phyloP scores from a whole-genome alignment of 2,797 vertebrate species.

The Protonibea diacanthus region DNA sequence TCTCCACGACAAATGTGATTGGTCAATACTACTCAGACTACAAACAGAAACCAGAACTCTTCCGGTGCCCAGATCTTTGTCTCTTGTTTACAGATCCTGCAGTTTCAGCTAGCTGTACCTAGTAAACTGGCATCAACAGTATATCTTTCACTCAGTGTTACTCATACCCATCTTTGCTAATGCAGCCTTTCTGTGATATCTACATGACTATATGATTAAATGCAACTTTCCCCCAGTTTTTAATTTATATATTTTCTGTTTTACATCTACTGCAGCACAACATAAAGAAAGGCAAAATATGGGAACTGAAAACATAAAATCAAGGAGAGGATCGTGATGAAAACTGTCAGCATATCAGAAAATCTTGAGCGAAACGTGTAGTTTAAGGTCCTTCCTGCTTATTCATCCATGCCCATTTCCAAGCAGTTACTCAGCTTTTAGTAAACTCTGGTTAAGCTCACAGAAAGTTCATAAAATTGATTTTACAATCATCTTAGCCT shows the following conservation, averaged over 20 bases:
- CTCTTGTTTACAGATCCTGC: no score
- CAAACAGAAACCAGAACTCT: no score
- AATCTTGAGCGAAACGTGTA: neutral
- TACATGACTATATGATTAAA: neutral
- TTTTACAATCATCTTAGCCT: neutral
- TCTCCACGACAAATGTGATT: no score
- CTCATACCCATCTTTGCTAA: neutral
- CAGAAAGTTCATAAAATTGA: neutral
- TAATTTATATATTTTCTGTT: neutral
- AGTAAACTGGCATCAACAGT: neutral
- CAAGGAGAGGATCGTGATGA: neutral
- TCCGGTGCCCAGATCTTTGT: no score
- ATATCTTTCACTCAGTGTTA: neutral
- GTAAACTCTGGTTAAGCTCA: conserved; percentile 1
- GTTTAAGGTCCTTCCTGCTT: neutral
- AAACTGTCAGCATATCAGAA: neutral
- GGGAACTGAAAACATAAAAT: neutral
- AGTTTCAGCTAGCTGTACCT: neutral
- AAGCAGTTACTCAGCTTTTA: neutral
- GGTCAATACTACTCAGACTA: no score
- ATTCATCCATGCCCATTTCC: neutral
- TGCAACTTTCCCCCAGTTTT: neutral
- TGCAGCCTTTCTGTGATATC: neutral
- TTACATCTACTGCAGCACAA: neutral
- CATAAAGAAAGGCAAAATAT: neutral